These are phyloP conservation scores for Lycocerus yunnanus DNA, from an alignment of 2,888 invertebrate species.

Conservation along the genomic window DNA sequence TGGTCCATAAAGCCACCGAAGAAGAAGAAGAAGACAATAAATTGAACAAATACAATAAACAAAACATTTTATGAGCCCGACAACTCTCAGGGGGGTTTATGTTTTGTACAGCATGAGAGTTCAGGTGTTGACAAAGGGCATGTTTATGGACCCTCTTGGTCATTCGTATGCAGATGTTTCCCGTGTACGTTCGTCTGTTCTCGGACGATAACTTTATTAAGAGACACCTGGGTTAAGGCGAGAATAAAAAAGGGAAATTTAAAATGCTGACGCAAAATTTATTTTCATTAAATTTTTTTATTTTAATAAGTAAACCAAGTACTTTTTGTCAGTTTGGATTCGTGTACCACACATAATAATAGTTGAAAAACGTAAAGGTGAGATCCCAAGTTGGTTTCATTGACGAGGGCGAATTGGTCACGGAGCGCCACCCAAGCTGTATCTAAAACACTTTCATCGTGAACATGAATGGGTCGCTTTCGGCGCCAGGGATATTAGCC, in stretches of 20 bases:
- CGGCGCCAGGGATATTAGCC: conserved; percentile 50
- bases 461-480: conserved; percentile 50
- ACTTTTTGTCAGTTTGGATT: not conserved
- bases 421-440: conserved; percentile 51
- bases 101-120: conserved; percentile 37
- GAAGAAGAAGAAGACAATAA: conserved; percentile 47
- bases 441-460: conserved; percentile 47
- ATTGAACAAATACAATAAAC: conserved; percentile 53
- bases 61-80: conserved; percentile 50
- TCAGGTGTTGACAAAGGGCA: conserved; percentile 53
- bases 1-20: conserved; percentile 44
- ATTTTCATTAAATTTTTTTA: not conserved
- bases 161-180: conserved; percentile 49
- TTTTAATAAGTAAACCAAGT: not conserved
- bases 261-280: conserved; percentile 2
- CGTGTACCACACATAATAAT: not conserved
- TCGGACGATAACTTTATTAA: conserved; percentile 49
- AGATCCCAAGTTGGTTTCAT: conserved; percentile 26
- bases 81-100: conserved; percentile 43
- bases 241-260: conserved; percentile 30
- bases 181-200: conserved; percentile 27
- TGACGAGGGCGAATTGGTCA: conserved; percentile 34
- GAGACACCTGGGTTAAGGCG: conserved; percentile 31
- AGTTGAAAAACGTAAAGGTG: conserved; percentile 14
- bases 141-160: conserved; percentile 48